Conservation (phyloP, 2,888 invertebrate genomes). For the Panzeria rudis region DNA sequence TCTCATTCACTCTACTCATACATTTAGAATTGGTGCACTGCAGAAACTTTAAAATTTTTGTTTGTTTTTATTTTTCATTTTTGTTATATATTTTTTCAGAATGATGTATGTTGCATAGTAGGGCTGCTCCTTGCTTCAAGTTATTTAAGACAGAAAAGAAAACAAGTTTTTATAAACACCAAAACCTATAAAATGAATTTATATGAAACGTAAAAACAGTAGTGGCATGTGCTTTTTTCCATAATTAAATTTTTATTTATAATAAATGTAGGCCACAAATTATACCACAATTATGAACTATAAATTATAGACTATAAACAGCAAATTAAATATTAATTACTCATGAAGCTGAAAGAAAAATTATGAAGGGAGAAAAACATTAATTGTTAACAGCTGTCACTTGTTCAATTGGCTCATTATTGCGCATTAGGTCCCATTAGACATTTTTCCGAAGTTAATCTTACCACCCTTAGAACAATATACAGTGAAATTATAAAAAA, state of each 20-base stretch:
- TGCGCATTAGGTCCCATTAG: no score
- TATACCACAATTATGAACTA: constrained; percentile 6
- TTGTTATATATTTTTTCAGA: not conserved
- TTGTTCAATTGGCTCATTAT: no score
- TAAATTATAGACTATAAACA: constrained; percentile 6
- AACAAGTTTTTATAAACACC: not conserved
- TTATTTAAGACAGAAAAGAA: not conserved
- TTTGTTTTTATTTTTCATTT: constrained; percentile 16
- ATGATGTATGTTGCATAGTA: constrained; percentile 13
- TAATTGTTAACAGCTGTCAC: no score
- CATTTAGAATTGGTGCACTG: constrained; percentile 66
- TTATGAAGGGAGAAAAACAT: not conserved
- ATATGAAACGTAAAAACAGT: no score
- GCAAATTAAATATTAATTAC: not conserved
- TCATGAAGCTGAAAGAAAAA: not conserved
- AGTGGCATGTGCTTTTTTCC: constrained; percentile 13
- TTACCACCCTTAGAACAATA: no score
- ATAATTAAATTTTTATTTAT: constrained; percentile 19
- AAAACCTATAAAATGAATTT: not conserved
- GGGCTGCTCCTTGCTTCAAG: not conserved
- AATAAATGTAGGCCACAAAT: constrained; percentile 12
- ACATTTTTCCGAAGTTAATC: no score
- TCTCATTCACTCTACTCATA: constrained; percentile 28
- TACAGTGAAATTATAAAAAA: no score
- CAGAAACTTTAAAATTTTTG: constrained; percentile 67